These are phyloP conservation scores for Coilia nasus DNA, from an alignment of 2,797 vertebrate species.

Conservation along the genomic window DNA sequence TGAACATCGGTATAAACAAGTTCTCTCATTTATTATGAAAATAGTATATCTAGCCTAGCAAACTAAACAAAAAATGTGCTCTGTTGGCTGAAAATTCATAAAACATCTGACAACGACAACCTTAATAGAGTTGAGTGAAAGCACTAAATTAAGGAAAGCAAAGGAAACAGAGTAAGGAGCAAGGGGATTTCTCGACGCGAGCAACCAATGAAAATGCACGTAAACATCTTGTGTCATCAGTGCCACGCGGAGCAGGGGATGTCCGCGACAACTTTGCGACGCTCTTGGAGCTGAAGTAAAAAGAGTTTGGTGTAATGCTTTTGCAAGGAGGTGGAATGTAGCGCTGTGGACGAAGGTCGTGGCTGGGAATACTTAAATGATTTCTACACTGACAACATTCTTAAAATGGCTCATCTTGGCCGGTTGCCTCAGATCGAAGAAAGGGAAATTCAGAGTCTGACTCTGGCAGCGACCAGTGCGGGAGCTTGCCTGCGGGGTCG, in stretches of 20 bases:
- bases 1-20: too few relatives aligned
- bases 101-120: too few relatives aligned
- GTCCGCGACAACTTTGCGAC: neutral
- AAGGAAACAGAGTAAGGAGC: neutral
- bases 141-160: neutral
- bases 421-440: slow-evolving; percentile 35
- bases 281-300: neutral
- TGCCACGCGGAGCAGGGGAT: slow-evolving; percentile 6
- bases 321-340: neutral
- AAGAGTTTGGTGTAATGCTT: neutral
- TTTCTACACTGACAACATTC: too few relatives aligned
- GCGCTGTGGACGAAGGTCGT: neutral
- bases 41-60: too few relatives aligned
- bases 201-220: slow-evolving; percentile 45
- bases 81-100: too few relatives aligned
- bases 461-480: slow-evolving; percentile 41
- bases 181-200: slow-evolving; percentile 49
- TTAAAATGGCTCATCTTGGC: slow-evolving; percentile 32
- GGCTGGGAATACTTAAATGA: neutral
- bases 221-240: slow-evolving; percentile 46
- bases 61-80: too few relatives aligned
- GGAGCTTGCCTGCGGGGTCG: slow-evolving; percentile 50
- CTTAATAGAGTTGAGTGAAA: neutral
- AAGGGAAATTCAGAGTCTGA: slow-evolving; percentile 43
- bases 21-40: too few relatives aligned